Evolutionary conservation across 1,140 invertebrate species (phyloP).

Genomic region (Zaprionus vittiger): DNA sequence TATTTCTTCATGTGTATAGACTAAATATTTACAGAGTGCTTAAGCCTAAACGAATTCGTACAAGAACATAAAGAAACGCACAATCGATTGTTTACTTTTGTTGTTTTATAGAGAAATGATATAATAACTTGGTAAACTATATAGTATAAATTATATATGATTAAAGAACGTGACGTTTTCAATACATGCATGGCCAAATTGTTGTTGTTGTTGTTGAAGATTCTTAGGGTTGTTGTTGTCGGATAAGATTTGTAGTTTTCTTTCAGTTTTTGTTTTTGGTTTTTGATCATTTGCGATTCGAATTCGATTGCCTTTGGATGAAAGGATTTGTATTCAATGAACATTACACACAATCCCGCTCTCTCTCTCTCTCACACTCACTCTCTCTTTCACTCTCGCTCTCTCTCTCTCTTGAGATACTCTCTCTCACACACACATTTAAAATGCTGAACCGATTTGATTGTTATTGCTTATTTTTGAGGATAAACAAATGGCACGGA

Average conservation of each 20-base stretch:
- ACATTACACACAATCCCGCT: slow-evolving; percentile 72
- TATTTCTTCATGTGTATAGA: slow-evolving; percentile 52
- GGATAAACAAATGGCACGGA: slow-evolving; percentile 81
- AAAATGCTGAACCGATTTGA: slow-evolving; percentile 76
- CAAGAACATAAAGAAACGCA: slow-evolving; percentile 72
- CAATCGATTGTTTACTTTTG: slow-evolving; percentile 35
- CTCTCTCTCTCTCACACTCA: slow-evolving; percentile 26
- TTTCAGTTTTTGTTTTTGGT: slow-evolving; percentile 57
- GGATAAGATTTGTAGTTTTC: slow-evolving; percentile 15
- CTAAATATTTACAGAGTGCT: slow-evolving; percentile 73
- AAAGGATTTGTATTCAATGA: slow-evolving; percentile 64
- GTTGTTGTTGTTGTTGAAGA: slow-evolving; percentile 74
- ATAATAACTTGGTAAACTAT: slow-evolving; percentile 34
- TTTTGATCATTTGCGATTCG: slow-evolving; percentile 82
- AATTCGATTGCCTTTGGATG: slow-evolving; percentile 79
- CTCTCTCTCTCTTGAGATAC: not conserved
- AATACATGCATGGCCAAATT: slow-evolving; percentile 69
- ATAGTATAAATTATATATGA: slow-evolving; percentile 28
- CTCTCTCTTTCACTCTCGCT: not conserved
- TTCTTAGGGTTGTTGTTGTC: slow-evolving; percentile 63
- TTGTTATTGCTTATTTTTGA: slow-evolving; percentile 76
- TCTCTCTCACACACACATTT: slow-evolving; percentile 55
- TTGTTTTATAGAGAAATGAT: slow-evolving; percentile 29
- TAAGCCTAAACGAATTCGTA: slow-evolving; percentile 75
- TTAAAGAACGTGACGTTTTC: slow-evolving; percentile 59